Evolutionary conservation across 2,888 invertebrate species (phyloP).

Genomic region (Dinocampus coccinellae): DNA sequence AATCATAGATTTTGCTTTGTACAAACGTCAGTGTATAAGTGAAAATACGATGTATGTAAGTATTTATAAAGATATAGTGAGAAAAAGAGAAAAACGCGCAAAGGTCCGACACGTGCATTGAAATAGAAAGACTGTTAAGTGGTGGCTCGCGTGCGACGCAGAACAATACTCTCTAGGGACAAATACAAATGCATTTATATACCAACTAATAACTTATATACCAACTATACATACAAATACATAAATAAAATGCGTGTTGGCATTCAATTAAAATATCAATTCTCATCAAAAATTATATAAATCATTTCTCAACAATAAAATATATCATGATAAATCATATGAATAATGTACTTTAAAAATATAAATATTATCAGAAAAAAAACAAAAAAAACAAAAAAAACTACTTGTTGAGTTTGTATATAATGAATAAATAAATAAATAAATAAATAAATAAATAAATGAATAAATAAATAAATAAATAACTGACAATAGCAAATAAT

Average conservation of each 20-base stretch:
- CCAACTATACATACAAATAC: no score
- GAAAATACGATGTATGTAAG: not conserved
- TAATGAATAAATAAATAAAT: no score
- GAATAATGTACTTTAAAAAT: not conserved
- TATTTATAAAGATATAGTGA: not conserved
- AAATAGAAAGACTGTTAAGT: slow-evolving; percentile 11
- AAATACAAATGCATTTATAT: slow-evolving; percentile 5
- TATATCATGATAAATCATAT: not conserved
- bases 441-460: no score
- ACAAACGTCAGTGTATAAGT: not conserved
- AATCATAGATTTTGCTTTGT: no score
- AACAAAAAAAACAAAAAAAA: no score
- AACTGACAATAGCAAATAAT: not conserved
- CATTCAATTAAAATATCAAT: not conserved
- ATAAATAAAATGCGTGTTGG: not conserved
- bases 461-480: no score
- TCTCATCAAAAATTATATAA: not conserved
- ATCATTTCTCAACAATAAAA: not conserved
- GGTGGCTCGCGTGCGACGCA: not conserved
- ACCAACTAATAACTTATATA: no score
- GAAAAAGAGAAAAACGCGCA: not conserved
- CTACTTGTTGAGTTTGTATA: not conserved
- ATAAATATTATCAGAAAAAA: not conserved
- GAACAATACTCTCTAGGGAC: slow-evolving; percentile 12
- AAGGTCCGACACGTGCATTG: slow-evolving; percentile 4